These are phyloP conservation scores for Subacronicta megacephala DNA, from an alignment of 2,888 invertebrate species.

Conservation along the genomic window DNA sequence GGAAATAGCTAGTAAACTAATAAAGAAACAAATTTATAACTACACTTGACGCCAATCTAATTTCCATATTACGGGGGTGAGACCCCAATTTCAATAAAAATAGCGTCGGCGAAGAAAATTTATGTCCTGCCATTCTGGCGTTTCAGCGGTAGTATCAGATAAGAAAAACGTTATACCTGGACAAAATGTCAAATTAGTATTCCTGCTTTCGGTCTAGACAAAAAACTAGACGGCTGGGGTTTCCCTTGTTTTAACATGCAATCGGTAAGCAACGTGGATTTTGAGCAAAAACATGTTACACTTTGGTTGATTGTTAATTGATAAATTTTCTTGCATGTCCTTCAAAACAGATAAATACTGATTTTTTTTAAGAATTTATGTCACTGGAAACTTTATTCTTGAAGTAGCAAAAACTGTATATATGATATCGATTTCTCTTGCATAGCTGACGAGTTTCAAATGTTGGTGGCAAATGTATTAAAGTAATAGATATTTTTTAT, in stretches of 20 bases:
- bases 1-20: too few relatives aligned
- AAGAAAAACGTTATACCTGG: conserved; percentile 27
- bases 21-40: too few relatives aligned
- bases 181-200: conserved; percentile 48
- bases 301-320: not conserved
- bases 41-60: too few relatives aligned
- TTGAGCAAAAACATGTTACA: conserved; percentile 14
- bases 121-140: not conserved
- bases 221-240: conserved; percentile 32
- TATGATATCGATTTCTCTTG: too few relatives aligned
- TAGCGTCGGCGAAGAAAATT: conserved; percentile 1
- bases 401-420: too few relatives aligned
- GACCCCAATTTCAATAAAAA: not conserved
- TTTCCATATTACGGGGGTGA: too few relatives aligned
- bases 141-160: conserved; percentile 18
- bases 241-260: conserved; percentile 36
- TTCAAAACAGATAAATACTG: too few relatives aligned
- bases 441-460: too few relatives aligned
- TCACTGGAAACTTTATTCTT: too few relatives aligned
- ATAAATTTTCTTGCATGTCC: not conserved
- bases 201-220: conserved; percentile 43
- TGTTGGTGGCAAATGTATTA: too few relatives aligned
- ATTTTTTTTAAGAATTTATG: too few relatives aligned
- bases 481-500: not conserved
- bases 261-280: conserved; percentile 22